Evolutionary conservation across 2,888 invertebrate genomes (phyloP).

Genomic region (Dolichomitus sp.): DNA sequence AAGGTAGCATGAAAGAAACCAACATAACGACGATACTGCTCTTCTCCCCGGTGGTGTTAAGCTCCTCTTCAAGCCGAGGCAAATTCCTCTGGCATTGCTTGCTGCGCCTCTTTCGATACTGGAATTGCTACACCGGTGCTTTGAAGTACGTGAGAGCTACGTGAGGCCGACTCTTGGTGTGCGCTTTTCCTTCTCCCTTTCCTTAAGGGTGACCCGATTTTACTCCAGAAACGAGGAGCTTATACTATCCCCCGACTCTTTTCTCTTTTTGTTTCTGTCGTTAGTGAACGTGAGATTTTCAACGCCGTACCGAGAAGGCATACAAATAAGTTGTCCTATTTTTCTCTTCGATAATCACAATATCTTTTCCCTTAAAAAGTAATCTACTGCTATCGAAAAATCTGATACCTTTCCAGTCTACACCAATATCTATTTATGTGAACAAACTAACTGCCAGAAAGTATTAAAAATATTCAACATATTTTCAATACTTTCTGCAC

Average conservation of each 20-base stretch:
- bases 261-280: conserved; percentile 4
- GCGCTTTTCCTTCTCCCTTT: conserved; percentile 3
- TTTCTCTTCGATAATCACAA: not conserved
- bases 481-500: not conserved
- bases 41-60: conserved; percentile 15
- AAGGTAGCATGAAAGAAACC: conserved; percentile 5
- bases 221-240: conserved; percentile 16
- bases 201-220: conserved; percentile 14
- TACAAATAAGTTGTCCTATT: conserved; percentile 15
- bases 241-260: not conserved
- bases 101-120: conserved; percentile 22
- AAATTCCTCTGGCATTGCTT: conserved; percentile 37
- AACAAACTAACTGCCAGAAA: not conserved
- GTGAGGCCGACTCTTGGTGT: not conserved
- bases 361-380: not conserved
- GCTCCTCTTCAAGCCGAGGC: conserved; percentile 34
- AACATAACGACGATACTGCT: conserved; percentile 40
- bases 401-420: not conserved
- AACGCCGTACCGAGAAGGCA: not conserved
- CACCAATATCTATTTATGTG: not conserved
- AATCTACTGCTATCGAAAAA: not conserved
- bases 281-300: conserved; percentile 1
- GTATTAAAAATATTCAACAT: not conserved
- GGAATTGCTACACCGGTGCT: conserved; percentile 17
- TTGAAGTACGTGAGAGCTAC: conserved; percentile 16